A percentile compares a stretch with the other conserved stretches of the same genome.
Evolutionary conservation across 2,797 vertebrate species (phyloP).

Genomic region (Takifugu ocellatus): DNA sequence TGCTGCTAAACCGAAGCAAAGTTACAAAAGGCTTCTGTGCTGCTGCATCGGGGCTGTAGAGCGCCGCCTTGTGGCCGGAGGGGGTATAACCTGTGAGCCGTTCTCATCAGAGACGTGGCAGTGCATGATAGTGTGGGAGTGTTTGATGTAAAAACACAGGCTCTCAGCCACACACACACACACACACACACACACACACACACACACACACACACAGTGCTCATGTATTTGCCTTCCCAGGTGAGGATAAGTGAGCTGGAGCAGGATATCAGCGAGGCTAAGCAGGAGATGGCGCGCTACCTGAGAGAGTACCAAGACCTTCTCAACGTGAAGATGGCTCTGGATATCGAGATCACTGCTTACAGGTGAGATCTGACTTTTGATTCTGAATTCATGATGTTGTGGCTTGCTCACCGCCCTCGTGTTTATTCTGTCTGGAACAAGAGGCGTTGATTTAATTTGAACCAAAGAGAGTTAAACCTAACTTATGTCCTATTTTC

Average conservation of each 20-base stretch:
- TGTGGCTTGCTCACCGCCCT: neutral
- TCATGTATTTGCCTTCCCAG: slow-evolving; percentile 44
- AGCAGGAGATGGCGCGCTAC: slow-evolving; percentile 86
- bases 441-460: too few relatives aligned
- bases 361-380: slow-evolving; percentile 72
- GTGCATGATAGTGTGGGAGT: too few relatives aligned
- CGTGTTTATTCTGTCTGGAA: neutral
- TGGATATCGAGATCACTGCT: slow-evolving; percentile 82
- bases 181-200: too few relatives aligned
- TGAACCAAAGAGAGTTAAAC: too few relatives aligned
- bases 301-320: slow-evolving; percentile 86
- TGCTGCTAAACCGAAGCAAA: too few relatives aligned
- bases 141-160: too few relatives aligned
- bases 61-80: too few relatives aligned
- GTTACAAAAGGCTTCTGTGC: too few relatives aligned
- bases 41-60: too few relatives aligned
- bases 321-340: slow-evolving; percentile 83
- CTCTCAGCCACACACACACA: too few relatives aligned
- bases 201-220: neutral
- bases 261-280: slow-evolving; percentile 78
- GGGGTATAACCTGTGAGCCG: too few relatives aligned
- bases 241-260: slow-evolving; percentile 81
- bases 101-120: too few relatives aligned
- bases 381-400: neutral
- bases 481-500: neutral